A percentile compares a stretch with the other conserved stretches of the same genome.
phyloP scores from a whole-genome alignment of 2,888 invertebrate species.

The Brachyptera risi region DNA sequence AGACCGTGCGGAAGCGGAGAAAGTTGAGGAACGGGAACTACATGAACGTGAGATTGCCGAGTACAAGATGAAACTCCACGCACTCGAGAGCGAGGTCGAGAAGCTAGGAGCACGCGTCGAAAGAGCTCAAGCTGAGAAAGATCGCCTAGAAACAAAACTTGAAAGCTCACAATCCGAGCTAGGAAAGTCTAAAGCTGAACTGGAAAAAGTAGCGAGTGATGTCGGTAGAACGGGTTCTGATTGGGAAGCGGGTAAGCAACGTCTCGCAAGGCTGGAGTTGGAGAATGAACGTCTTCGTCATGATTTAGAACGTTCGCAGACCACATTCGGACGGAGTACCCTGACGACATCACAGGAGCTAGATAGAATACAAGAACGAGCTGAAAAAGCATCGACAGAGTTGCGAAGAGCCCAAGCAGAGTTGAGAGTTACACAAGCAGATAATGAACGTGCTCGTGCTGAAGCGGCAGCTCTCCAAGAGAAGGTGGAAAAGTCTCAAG shows the following conservation, averaged over 20 bases:
- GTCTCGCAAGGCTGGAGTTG: conserved; percentile 77
- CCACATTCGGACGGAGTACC: conserved; percentile 77
- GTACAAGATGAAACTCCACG: conserved; percentile 89
- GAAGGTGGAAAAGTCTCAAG: conserved; percentile 84
- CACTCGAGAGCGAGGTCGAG: conserved; percentile 87
- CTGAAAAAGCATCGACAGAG: conserved; percentile 81
- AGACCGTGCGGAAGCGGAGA: conserved; percentile 92
- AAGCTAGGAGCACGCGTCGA: conserved; percentile 83
- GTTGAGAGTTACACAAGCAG: conserved; percentile 84
- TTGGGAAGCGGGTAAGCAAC: conserved; percentile 81
- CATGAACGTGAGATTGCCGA: conserved; percentile 87
- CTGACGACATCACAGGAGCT: conserved; percentile 78
- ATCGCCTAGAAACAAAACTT: conserved; percentile 82
- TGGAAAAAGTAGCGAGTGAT: conserved; percentile 87
- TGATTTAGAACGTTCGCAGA: conserved; percentile 79
- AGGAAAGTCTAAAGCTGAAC: conserved; percentile 89
- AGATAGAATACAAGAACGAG: conserved; percentile 76
- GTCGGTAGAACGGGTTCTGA: conserved; percentile 85
- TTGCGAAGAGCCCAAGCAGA: conserved; percentile 85
- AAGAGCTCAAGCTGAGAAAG: conserved; percentile 85
- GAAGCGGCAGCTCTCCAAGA: conserved; percentile 85
- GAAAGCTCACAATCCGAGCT: conserved; percentile 91
- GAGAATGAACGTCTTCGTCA: conserved; percentile 87
- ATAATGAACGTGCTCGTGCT: conserved; percentile 79
- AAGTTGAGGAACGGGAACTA: conserved; percentile 90